Evolutionary conservation across 2,113 vertebrate genomes (phyloP).

Genomic region (Erythrocercus mccallii): DNA sequence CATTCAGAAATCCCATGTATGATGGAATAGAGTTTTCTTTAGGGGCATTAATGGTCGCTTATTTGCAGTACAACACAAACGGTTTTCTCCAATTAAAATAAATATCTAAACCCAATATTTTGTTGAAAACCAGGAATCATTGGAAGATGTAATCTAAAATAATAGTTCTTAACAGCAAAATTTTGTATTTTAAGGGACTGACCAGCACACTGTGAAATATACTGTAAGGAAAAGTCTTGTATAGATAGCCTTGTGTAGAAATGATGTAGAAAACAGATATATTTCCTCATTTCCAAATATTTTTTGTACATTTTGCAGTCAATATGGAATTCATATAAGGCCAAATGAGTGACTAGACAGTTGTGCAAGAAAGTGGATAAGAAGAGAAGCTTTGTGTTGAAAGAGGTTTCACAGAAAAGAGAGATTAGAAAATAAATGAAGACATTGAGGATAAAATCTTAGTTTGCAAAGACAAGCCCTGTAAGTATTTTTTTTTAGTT

Average conservation of each 20-base stretch:
- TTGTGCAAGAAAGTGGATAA: neutral
- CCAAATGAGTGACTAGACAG: neutral
- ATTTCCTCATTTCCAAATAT: neutral
- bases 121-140: neutral
- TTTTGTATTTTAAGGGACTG: neutral
- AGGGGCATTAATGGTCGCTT: neutral
- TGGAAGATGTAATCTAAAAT: neutral
- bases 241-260: neutral
- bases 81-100: neutral
- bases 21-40: neutral
- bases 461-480: neutral
- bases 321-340: neutral
- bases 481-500: neutral
- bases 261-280: neutral
- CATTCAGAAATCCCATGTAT: neutral
- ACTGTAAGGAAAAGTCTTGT: neutral
- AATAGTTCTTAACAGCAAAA: neutral
- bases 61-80: neutral
- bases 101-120: neutral
- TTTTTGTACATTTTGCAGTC: accelerated
- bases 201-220: neutral
- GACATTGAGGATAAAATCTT: neutral
- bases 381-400: neutral
- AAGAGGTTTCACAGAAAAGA: neutral
- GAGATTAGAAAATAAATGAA: neutral